Evolutionary conservation across 2,888 invertebrate genomes (phyloP).

Genomic region (Melipona bicolor): DNA sequence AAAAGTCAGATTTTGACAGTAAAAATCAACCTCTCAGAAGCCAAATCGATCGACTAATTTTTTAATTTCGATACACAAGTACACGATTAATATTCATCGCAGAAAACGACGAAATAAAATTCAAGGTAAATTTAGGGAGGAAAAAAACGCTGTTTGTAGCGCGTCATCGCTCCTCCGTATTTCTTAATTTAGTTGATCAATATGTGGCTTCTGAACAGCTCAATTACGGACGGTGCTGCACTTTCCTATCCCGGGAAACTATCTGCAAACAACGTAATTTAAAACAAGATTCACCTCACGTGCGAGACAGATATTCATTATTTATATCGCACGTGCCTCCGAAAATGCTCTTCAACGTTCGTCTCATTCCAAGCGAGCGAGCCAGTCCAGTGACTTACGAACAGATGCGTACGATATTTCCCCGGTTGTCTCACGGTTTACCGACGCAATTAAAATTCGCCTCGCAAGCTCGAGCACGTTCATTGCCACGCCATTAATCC

Average conservation of each 20-base stretch:
- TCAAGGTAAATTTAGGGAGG: too few relatives aligned
- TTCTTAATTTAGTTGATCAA: neutral
- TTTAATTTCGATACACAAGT: too few relatives aligned
- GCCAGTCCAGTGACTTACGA: neutral
- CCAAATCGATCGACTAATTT: too few relatives aligned
- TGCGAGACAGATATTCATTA: neutral
- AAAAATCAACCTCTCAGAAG: too few relatives aligned
- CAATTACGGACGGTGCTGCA: neutral
- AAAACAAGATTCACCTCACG: neutral
- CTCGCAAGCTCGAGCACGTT: conserved; percentile 7
- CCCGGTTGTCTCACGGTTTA: conserved; percentile 8
- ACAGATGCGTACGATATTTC: conserved; percentile 12
- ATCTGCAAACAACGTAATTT: neutral
- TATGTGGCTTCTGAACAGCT: neutral
- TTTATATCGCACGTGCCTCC: too few relatives aligned
- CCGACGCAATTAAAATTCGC: conserved; percentile 16
- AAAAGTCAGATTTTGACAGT: too few relatives aligned
- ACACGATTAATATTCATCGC: too few relatives aligned
- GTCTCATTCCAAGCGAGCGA: neutral
- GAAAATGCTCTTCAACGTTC: neutral
- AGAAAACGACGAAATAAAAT: too few relatives aligned
- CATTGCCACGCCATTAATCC: conserved; percentile 29
- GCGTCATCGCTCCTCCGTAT: neutral
- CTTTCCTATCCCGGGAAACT: neutral
- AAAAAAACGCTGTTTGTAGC: neutral